These are phyloP conservation scores for Glaucopsyche alexis DNA, from an alignment of 2,888 invertebrate genomes.

Conservation along the genomic window DNA sequence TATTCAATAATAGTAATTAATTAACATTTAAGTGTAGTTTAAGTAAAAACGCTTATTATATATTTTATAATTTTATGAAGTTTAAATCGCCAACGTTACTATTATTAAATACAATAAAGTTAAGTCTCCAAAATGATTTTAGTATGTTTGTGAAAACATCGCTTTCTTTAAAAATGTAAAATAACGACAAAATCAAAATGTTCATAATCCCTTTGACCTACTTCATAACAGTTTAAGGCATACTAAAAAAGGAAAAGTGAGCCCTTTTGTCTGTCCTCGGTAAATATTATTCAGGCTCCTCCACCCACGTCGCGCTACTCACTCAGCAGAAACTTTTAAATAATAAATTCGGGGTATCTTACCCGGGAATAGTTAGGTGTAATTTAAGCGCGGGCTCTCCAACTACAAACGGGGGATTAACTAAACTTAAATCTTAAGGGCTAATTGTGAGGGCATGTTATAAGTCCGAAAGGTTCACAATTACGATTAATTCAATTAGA, in stretches of 20 bases:
- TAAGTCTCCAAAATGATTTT: too few species aligned
- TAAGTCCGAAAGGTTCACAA: not conserved
- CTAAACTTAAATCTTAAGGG: constrained; percentile 32
- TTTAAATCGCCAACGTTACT: too few species aligned
- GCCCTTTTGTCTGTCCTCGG: not conserved
- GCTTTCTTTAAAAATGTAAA: not conserved
- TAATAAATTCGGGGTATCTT: constrained; percentile 7
- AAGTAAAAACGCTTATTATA: too few species aligned
- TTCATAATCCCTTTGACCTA: not conserved
- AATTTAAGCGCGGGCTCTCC: constrained; percentile 31
- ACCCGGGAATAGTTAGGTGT: not conserved
- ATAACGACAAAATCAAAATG: not conserved
- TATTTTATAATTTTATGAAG: too few species aligned
- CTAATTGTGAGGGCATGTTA: constrained; percentile 23
- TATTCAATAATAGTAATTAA: too few species aligned
- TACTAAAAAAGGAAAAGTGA: not conserved
- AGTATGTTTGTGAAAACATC: too few species aligned
- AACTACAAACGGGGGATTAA: constrained; percentile 36
- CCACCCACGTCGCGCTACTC: not conserved
- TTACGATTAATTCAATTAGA: constrained; percentile 5
- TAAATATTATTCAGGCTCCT: constrained; percentile 13
- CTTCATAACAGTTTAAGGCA: not conserved
- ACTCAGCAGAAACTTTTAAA: constrained; percentile 25
- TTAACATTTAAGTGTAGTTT: too few species aligned
- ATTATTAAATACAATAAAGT: too few species aligned